Evolutionary conservation across 2,888 invertebrate genomes (phyloP).

Genomic region (Rambutsinella grinnellia): DNA sequence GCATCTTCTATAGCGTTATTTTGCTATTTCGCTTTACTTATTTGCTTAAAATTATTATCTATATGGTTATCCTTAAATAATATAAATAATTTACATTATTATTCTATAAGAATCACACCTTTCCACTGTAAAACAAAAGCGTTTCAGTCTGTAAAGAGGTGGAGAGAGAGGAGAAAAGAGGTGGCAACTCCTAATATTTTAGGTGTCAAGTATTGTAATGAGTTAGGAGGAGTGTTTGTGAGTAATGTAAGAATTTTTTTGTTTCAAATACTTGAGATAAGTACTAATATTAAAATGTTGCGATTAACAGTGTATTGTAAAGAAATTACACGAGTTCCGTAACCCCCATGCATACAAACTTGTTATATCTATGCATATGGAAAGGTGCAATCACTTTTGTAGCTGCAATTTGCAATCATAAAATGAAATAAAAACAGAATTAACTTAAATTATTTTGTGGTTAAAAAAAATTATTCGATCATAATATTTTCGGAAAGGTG

Average conservation of each 20-base stretch:
- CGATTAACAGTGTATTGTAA: conserved; percentile 41
- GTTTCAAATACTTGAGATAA: conserved; percentile 30
- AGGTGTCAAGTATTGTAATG: conserved; percentile 3
- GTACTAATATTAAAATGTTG: conserved; percentile 13
- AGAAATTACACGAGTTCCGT: conserved; percentile 25
- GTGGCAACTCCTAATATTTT: not conserved
- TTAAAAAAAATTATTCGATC: no score
- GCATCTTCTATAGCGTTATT: conserved; percentile 24
- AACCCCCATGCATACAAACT: conserved; percentile 40
- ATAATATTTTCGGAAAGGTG: no score
- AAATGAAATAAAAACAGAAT: not conserved
- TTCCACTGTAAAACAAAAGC: not conserved
- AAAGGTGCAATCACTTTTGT: conserved; percentile 56
- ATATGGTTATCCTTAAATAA: not conserved
- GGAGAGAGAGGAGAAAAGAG: no score
- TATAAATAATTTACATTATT: no score
- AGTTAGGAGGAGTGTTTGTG: conserved; percentile 36
- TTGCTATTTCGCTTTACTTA: conserved; percentile 32
- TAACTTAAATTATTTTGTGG: no score
- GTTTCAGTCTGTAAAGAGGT: not conserved
- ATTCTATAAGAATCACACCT: not conserved
- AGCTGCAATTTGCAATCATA: conserved; percentile 52
- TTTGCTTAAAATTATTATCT: not conserved
- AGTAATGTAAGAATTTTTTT: conserved; percentile 27
- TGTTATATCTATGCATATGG: conserved; percentile 50